These are phyloP conservation scores for Eolophus roseicapilla DNA, from an alignment of 2,113 vertebrate genomes.

Conservation along the genomic window DNA sequence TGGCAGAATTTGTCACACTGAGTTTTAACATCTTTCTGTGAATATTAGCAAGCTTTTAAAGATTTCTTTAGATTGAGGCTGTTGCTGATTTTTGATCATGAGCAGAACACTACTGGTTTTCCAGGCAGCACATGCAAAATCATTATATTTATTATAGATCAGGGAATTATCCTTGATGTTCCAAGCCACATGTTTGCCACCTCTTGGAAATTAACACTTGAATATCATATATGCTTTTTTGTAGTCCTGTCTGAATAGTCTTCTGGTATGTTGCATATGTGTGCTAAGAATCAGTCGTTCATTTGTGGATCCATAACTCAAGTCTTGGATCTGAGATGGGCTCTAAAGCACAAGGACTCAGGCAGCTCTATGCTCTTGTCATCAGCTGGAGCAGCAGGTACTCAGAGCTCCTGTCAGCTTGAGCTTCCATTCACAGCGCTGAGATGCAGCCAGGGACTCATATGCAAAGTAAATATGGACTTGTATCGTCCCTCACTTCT, in stretches of 20 bases:
- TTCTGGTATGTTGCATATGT: not conserved
- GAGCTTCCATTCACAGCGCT: not conserved
- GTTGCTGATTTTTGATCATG: not conserved
- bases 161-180: not conserved
- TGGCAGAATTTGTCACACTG: not conserved
- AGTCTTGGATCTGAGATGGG: not conserved
- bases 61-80: not conserved
- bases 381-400: not conserved
- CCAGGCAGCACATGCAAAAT: not conserved
- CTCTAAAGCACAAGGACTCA: not conserved
- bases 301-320: not conserved
- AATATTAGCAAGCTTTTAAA: not conserved
- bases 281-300: not conserved
- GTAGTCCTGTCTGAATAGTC: not conserved
- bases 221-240: not conserved
- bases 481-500: not conserved
- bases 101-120: not conserved
- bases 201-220: not conserved
- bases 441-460: not conserved
- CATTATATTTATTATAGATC: not conserved
- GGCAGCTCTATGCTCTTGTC: not conserved
- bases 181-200: not conserved
- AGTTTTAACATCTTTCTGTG: not conserved
- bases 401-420: not conserved
- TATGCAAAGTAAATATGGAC: rapidly evolving